Base-by-base conservation (phyloP, 2,113 vertebrate genomes). In the Casuarius casuarius region DNA sequence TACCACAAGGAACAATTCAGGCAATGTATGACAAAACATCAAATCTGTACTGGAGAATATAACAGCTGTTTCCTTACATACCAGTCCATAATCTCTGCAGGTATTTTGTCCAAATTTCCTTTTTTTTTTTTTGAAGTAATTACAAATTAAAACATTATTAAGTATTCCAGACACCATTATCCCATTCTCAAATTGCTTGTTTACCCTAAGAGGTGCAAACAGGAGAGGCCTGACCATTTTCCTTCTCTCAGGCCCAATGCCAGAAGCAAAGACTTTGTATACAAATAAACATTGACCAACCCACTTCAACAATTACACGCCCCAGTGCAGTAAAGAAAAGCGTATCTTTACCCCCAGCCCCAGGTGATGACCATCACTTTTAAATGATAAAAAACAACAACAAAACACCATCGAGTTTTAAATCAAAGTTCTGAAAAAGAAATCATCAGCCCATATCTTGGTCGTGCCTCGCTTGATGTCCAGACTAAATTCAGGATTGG, bases 31-130 rank as follows among this genome's bases (percentile, higher is more conserved):
- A 93, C 70, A 89, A 81, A 78, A 89, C 58, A 93, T 20, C 1
- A 4, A 65, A 7, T 49, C 68, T 13, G 13, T 71, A 35, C 67
- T 11, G 9, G 42, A 80, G 46, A 94, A 82, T 0, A 9, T 29
- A 94, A 81, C 88, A 95, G 87, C 71, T 95, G 83, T 54, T 93
- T 78, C 42, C 40, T 70, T 94, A 56, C 73, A 89, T 31, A 91
- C 25, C 31, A 62, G 49, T 46, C 38, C 68, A 71, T 18, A 73
- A 29, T 31, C 48, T 62, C 74, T 77, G 16, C 54, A 89, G 63
- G 38, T 81, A 95, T 44, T 89, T 91, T 14, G 77, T 33, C 26
- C 52, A 93, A 95, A 93, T n/a, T 79, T 56, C 14, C 5, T n/a
- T 25, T 29, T 59, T 40, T 89, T 62, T 71, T 31, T 52, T 18